Evolutionary conservation across 37 sponge, comb jelly and placozoan genomes (phyloP).

Genomic region (Oopsacas minuta): DNA sequence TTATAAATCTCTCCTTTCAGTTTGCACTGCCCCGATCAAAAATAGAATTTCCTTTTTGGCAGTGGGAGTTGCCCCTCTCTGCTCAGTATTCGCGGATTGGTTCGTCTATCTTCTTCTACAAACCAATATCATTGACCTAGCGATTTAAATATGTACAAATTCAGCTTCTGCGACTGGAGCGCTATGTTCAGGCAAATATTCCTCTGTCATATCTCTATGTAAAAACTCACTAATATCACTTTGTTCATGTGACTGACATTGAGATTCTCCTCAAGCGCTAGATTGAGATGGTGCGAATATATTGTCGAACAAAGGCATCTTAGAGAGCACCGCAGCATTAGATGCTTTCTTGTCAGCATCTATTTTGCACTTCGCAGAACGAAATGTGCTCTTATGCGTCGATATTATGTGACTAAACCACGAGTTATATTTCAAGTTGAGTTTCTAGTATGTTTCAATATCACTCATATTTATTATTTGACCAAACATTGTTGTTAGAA

Average conservation of each 20-base stretch:
- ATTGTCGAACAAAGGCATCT: neutral
- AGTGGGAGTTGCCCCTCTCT: neutral
- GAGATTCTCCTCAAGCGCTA: neutral
- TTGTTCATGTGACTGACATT: neutral
- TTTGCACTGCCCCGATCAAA: neutral
- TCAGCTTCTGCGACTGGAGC: neutral
- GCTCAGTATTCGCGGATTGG: neutral
- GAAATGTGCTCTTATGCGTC: no score
- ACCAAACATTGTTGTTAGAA: no score
- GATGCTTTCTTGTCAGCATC: neutral
- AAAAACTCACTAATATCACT: conserved; percentile 5
- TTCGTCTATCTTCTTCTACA: neutral
- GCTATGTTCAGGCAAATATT: conserved; percentile 6
- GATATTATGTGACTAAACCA: no score
- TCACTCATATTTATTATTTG: no score
- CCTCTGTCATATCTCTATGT: neutral
- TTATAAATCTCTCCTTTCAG: neutral
- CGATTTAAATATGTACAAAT: neutral
- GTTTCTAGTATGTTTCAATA: no score
- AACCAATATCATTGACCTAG: conserved; percentile 9
- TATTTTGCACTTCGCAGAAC: no score
- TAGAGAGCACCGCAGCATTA: conserved; percentile 7
- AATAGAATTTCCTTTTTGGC: conserved; percentile 8
- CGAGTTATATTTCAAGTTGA: no score
- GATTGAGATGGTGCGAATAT: neutral